Evolutionary conservation across 2,888 invertebrate genomes (phyloP).

Genomic region (Eurois occulta): DNA sequence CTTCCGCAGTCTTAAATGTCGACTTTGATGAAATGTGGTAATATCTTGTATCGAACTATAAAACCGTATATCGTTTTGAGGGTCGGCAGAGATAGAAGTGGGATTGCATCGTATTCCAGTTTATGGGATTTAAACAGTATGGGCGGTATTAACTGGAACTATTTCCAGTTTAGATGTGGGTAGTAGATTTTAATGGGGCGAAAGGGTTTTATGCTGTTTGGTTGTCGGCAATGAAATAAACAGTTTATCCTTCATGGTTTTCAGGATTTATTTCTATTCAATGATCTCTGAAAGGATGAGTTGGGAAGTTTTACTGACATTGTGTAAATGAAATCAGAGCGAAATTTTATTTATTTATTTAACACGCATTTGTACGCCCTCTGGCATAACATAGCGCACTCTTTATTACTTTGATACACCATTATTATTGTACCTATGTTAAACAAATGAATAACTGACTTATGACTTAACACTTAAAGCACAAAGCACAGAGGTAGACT

Average conservation of each 20-base stretch:
- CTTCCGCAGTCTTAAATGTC: neutral
- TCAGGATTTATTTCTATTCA: constrained; percentile 24
- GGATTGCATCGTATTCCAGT: constrained; percentile 51
- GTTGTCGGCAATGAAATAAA: constrained; percentile 16
- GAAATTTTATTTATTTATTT: neutral
- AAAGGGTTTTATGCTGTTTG: constrained; percentile 22
- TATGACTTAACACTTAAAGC: too few relatives aligned
- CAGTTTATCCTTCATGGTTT: constrained; percentile 28
- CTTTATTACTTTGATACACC: too few relatives aligned
- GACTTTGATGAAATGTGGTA: constrained; percentile 54
- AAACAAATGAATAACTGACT: too few relatives aligned
- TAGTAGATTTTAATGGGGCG: constrained; percentile 33
- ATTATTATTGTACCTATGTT: too few relatives aligned
- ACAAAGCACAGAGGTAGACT: too few relatives aligned
- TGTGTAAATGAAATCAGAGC: neutral
- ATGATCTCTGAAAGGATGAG: constrained; percentile 9
- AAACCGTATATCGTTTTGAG: constrained; percentile 39
- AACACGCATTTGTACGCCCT: too few relatives aligned
- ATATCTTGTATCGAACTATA: constrained; percentile 56
- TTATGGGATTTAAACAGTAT: constrained; percentile 45
- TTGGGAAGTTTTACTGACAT: neutral
- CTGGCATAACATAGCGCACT: too few relatives aligned
- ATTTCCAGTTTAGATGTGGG: constrained; percentile 32
- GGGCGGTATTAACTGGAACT: constrained; percentile 45
- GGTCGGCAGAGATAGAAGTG: constrained; percentile 40